Evolutionary conservation across 2,113 vertebrate genomes (phyloP), one percentile per base, ranked within the genome.

Genomic region (Rhombomys opimus): DNA sequence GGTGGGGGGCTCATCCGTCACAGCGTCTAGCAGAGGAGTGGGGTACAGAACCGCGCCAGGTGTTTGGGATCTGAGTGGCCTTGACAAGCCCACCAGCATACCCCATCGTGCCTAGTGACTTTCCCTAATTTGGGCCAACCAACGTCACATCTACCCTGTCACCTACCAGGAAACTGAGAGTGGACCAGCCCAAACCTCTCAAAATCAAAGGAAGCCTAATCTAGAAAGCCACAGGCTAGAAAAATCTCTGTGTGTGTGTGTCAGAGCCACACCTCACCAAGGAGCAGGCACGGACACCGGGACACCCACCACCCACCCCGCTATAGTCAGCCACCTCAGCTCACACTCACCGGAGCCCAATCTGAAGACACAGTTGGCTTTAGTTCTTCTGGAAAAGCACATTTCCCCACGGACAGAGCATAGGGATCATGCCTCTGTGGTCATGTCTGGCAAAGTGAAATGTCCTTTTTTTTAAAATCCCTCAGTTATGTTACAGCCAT

Each of bases 371-470:
- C 17, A 81, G 78, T 27, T 0, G 7, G 54, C 1, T 89, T 59
- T n/a, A 23, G 70, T 85, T 92, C 89, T 70, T 80, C 63, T 76
- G 50, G 89, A 82, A 93, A 81, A n/a, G n/a, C 7, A 0, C 73
- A 50, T 90, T 46, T 67, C 77, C 70, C 87, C 14, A 20, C 0
- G 17, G 63, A 57, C n/a, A 14, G 61, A 84, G 50, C 8, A 12
- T 1, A 80, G 38, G 23, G 63, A 72, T 32, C 50, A 65, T 20
- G 93, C 54, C 52, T 93, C 91, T 94, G 72, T 89, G 93, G 94
- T 88, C 94, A 94, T 87, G 41, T 73, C 87, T 87, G 81, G 94
- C 65, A 87, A 67, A 91, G 87, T 41, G 72, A 93, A 96, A 50
- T 11, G 13, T 17, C 52, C 67, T 65, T 63, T 80, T 92, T 75